These are phyloP conservation scores for Turdus rufiventris DNA, from an alignment of 2,113 vertebrate species.

Conservation along the genomic window DNA sequence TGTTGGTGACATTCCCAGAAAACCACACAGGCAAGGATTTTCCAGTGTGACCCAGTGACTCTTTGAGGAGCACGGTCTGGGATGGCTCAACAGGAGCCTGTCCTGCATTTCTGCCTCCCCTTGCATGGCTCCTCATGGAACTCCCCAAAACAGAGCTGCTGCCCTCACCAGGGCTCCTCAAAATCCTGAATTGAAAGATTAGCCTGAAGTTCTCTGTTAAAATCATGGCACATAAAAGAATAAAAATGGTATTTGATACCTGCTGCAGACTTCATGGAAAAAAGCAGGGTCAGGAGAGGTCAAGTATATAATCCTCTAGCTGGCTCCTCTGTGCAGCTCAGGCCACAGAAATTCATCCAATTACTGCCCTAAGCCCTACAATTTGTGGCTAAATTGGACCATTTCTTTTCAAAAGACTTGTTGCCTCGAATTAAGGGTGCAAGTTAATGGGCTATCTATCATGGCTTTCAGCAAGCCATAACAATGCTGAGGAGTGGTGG, in stretches of 20 bases:
- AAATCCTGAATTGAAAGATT: neutral
- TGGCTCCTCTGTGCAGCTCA: neutral
- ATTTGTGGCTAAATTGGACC: constrained; percentile 32
- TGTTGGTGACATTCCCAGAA: neutral
- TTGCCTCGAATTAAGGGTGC: neutral
- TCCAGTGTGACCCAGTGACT: neutral
- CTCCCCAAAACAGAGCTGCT: neutral
- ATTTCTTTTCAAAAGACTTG: neutral
- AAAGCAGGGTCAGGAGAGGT: neutral
- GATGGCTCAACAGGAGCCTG: neutral
- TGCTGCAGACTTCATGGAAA: neutral
- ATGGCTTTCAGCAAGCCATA: constrained; percentile 7
- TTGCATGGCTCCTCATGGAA: neutral
- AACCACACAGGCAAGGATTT: fast-evolving
- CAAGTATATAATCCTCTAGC: neutral
- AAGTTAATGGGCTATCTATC: neutral
- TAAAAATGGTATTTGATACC: neutral
- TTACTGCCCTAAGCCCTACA: neutral
- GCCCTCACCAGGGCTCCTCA: neutral
- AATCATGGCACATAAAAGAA: neutral
- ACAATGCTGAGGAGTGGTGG: neutral
- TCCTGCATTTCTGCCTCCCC: neutral
- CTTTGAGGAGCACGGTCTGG: neutral
- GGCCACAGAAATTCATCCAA: neutral
- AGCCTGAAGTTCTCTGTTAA: neutral